Evolutionary conservation across 2,113 vertebrate genomes (phyloP), one percentile per base, ranked within the genome.

Genomic region (Australoheros scitulus): DNA sequence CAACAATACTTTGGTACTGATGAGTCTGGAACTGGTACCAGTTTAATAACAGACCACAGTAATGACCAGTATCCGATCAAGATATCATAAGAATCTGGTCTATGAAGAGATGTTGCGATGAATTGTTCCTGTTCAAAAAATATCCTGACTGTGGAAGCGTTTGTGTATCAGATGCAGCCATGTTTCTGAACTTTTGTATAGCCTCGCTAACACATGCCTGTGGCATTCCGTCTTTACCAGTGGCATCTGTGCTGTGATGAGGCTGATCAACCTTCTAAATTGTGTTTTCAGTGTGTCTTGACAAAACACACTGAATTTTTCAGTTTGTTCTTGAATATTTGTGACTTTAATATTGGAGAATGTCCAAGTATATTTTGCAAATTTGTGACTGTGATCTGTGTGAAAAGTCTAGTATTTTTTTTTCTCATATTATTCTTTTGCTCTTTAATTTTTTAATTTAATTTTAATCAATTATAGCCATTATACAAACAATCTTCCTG

Each of bases 291-390:
- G 26, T 26, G 26, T 32, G 5, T 32, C 5, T 32, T 47, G 13
- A 14, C 13, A 47, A 47, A 47, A 47, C 11, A 14, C 11, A 26
- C 24, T 24, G 22, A 59, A 7, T 29, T 70, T 20, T 70, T 70
- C 18, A 24, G 11, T 70, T 0, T 29, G 1, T 50, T 52, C 17
- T 70, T 50, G 24, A 70, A 50, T 20, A 70, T 6, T 0, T 7
- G 0, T 6, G 2, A 50, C 17, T 20, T 15, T 2, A 70, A 70
- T 70, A 29, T 50, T 11, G 29, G 18, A 50, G 24, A 70, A 70
- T 29, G 15, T 50, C 15, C 22, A 29, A 70, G 24, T 70, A 70
- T 50, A 7, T 50, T 70, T 50, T 70, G 64, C 22, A 70, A 0
- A 50, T 70, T 18, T 20, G 5, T 29, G 47, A 29, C 41, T 29